phyloP scores from a whole-genome alignment of 92 coral and sea anemone species.

The Paramuricea clavata region DNA sequence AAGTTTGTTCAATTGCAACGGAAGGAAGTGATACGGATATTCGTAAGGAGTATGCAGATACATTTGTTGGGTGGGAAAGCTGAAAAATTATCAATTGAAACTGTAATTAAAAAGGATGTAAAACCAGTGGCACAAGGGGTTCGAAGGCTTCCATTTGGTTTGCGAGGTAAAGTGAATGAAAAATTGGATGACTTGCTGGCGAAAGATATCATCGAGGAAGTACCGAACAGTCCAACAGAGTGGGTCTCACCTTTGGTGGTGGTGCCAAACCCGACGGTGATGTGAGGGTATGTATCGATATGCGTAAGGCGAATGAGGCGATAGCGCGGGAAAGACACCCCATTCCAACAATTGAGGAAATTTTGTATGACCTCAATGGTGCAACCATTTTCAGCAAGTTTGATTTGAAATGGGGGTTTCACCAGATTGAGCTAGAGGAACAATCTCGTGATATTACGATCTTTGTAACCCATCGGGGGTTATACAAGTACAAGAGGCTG shows the following conservation, averaged over 20 bases:
- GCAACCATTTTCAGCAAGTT: constrained; percentile 57
- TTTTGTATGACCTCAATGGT: constrained; percentile 54
- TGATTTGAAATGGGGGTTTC: constrained; percentile 68
- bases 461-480: constrained; percentile 50
- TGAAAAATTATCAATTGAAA: constrained; percentile 25
- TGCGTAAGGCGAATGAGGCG: constrained; percentile 52
- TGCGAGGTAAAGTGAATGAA: constrained; percentile 40
- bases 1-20: constrained; percentile 21
- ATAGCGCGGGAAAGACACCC: constrained; percentile 56
- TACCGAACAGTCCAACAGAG: constrained; percentile 50
- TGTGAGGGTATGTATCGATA: constrained; percentile 45
- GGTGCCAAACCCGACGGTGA: constrained; percentile 57
- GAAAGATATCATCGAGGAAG: constrained; percentile 39
- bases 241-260: constrained; percentile 63
- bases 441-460: constrained; percentile 46
- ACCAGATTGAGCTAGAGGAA: constrained; percentile 67
- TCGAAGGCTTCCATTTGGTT: constrained; percentile 47
- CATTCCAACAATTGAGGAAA: constrained; percentile 65
- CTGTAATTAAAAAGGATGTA: constrained; percentile 11
- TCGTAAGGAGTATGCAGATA: constrained; percentile 33
- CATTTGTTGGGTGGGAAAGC: constrained; percentile 32
- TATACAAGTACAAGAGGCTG: too few relatives aligned
- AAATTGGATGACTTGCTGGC: constrained; percentile 36
- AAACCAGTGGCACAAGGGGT: constrained; percentile 38
- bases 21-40: constrained; percentile 22